Evolutionary conservation across 2,888 invertebrate species (phyloP).

Genomic region (Nasonia oneida): DNA sequence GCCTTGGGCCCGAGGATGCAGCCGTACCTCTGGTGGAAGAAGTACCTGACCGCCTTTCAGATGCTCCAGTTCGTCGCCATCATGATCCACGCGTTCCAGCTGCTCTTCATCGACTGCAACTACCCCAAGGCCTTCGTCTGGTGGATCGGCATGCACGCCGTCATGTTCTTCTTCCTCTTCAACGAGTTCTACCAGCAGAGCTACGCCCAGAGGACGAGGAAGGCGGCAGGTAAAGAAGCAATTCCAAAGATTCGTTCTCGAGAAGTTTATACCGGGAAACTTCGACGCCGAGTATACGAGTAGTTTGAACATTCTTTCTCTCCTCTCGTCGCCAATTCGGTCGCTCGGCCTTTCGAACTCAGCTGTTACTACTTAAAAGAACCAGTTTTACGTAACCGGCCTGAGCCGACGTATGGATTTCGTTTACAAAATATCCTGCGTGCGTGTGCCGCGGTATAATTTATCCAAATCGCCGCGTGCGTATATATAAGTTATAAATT

Average conservation of each 20-base stretch:
- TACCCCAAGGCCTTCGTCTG: conserved; percentile 96
- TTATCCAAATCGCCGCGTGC: background rate
- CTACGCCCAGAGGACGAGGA: conserved; percentile 79
- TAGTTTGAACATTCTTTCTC: conserved; percentile 36
- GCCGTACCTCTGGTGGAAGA: conserved; percentile 97
- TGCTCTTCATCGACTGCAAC: conserved; percentile 94
- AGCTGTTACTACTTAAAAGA: conserved; percentile 54
- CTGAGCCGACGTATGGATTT: background rate
- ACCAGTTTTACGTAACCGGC: conserved; percentile 53
- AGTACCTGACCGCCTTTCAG: conserved; percentile 94
- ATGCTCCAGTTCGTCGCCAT: conserved; percentile 95
- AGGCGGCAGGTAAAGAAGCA: conserved; percentile 45
- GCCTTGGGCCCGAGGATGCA: conserved; percentile 93
- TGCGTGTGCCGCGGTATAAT: background rate
- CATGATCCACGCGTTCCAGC: conserved; percentile 95
- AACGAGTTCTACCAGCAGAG: conserved; percentile 95
- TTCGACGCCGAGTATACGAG: conserved; percentile 12
- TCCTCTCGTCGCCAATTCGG: conserved; percentile 28
- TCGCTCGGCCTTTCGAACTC: conserved; percentile 44
- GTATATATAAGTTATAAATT: background rate
- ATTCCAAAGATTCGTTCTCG: background rate
- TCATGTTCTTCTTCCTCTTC: conserved; percentile 97
- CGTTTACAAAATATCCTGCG: conserved; percentile 54
- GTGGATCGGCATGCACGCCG: conserved; percentile 97
- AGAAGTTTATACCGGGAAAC: conserved; percentile 23